These are phyloP conservation scores for Helostoma temminkii DNA, from an alignment of 2,797 vertebrate species.

Conservation along the genomic window DNA sequence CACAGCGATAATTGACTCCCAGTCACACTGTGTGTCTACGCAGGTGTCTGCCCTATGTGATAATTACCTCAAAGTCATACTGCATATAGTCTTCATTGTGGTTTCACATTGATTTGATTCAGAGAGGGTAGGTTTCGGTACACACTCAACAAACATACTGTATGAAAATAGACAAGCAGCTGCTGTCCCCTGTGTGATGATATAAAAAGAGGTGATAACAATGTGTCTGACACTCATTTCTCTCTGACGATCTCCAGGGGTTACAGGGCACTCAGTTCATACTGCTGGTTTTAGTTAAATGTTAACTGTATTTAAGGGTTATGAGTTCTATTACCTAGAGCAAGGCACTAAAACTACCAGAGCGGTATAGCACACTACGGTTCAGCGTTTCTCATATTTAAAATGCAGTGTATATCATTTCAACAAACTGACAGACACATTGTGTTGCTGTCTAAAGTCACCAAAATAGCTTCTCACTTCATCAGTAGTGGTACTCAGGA, in stretches of 20 bases:
- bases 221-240: conserved; percentile 67
- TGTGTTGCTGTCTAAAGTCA: neutral
- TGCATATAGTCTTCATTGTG: conserved; percentile 44
- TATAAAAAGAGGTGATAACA: conserved; percentile 60
- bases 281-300: conserved; percentile 17
- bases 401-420: no score
- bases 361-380: no score
- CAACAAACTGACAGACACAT: neutral
- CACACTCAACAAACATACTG: conserved; percentile 17
- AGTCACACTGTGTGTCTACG: conserved; percentile 41
- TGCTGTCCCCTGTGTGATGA: conserved; percentile 33
- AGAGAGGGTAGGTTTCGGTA: conserved; percentile 27
- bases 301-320: conserved; percentile 1
- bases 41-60: conserved; percentile 53
- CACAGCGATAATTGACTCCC: conserved; percentile 65
- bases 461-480: neutral
- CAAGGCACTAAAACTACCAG: no score
- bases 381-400: no score
- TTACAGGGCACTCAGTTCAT: conserved; percentile 23
- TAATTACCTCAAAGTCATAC: conserved; percentile 69
- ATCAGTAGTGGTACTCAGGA: neutral
- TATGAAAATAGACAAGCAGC: conserved; percentile 12
- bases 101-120: conserved; percentile 64
- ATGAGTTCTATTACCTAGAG: neutral
- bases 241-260: conserved; percentile 28